Evolutionary conservation across 1,140 invertebrate genomes (phyloP).

Genomic region (Cepaea nemoralis): DNA sequence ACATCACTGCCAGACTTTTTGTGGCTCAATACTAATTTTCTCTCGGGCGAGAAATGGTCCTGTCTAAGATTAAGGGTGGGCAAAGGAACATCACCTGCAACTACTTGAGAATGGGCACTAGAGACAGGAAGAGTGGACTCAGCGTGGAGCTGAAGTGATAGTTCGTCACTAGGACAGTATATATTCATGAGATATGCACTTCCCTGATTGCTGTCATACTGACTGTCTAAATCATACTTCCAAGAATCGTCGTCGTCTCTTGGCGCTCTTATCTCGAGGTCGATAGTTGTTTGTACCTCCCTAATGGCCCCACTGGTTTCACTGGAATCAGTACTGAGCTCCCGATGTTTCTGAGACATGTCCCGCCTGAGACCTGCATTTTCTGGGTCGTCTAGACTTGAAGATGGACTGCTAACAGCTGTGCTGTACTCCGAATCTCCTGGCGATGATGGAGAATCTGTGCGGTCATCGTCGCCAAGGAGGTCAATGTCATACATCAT

Average conservation of each 20-base stretch:
- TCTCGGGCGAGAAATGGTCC: not conserved
- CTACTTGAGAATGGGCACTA: not conserved
- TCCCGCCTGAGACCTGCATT: not conserved
- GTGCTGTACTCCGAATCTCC: constrained; percentile 42
- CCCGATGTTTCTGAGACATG: not conserved
- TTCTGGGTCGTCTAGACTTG: constrained; percentile 40
- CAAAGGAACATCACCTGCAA: not conserved
- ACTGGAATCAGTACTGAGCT: constrained; percentile 9
- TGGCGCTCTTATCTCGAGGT: not conserved
- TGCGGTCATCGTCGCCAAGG: constrained; percentile 25
- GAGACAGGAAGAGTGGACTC: not conserved
- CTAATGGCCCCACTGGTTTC: not conserved
- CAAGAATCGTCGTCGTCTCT: not conserved
- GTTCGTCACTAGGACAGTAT: not conserved
- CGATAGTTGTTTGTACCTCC: constrained; percentile 16
- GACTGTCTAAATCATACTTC: not conserved
- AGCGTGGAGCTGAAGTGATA: not conserved
- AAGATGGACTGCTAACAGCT: constrained; percentile 35
- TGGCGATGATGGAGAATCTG: constrained; percentile 34
- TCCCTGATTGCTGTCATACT: not conserved
- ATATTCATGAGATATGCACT: not conserved
- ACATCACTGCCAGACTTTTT: not conserved
- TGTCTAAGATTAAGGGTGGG: not conserved
- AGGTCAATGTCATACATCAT: constrained; percentile 71
- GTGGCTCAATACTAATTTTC: not conserved